These are phyloP conservation scores for Odiellus spinosus DNA, from an alignment of 2,888 invertebrate species.

Conservation along the genomic window DNA sequence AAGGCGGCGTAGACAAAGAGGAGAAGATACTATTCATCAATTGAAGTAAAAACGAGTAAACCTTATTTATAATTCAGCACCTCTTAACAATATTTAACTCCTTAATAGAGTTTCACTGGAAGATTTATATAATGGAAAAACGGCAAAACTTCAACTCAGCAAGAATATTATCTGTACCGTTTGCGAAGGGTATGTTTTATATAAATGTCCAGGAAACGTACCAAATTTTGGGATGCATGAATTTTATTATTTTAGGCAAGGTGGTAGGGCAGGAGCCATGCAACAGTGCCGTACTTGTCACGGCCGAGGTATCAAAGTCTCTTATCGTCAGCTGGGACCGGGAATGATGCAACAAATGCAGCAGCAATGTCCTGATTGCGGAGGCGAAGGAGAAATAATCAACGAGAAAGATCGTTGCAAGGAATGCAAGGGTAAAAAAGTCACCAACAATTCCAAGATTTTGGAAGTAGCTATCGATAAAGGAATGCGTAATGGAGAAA, in stretches of 20 bases:
- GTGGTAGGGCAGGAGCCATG: slow-evolving; percentile 51
- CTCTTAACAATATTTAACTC: too few species aligned
- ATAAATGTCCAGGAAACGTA: too few species aligned
- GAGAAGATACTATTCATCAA: slow-evolving; percentile 69
- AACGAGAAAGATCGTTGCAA: slow-evolving; percentile 67
- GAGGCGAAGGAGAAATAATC: slow-evolving; percentile 41
- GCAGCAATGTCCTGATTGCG: slow-evolving; percentile 30
- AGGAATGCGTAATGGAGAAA: slow-evolving; percentile 72
- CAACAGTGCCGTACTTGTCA: slow-evolving; percentile 53
- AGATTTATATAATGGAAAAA: slow-evolving; percentile 79
- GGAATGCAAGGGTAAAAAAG: slow-evolving; percentile 66
- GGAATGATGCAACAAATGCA: slow-evolving; percentile 37
- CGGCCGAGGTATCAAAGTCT: slow-evolving; percentile 58
- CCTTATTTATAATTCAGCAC: not conserved
- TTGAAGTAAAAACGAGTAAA: slow-evolving; percentile 39
- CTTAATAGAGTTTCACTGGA: slow-evolving; percentile 58
- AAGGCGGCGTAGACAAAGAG: slow-evolving; percentile 41
- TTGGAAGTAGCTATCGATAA: slow-evolving; percentile 75
- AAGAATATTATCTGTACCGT: slow-evolving; percentile 62
- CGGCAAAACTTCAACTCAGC: slow-evolving; percentile 59
- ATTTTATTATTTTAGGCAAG: slow-evolving; percentile 34
- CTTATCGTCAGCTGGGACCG: slow-evolving; percentile 51
- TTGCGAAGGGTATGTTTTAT: slow-evolving; percentile 52
- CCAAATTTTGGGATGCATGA: too few species aligned
- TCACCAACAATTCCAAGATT: slow-evolving; percentile 61